These are phyloP conservation scores for Heliconius nattereri DNA, from an alignment of 1,140 invertebrate genomes.

Conservation along the genomic window DNA sequence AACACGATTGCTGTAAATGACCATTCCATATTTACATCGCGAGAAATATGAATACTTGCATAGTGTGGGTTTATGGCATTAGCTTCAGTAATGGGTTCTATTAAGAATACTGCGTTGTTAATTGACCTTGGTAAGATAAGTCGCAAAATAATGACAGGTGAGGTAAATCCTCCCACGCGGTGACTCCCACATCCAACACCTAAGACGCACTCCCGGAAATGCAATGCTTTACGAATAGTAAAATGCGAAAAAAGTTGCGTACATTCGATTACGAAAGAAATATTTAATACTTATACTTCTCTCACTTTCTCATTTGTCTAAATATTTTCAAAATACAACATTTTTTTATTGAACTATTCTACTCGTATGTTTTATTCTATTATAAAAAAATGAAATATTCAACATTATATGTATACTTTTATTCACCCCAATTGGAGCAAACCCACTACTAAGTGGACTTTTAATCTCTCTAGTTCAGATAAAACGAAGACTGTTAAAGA, in stretches of 20 bases:
- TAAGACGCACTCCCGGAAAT: slow-evolving; percentile 28
- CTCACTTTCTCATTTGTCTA: too few species aligned
- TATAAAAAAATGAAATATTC: too few species aligned
- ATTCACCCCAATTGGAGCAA: too few species aligned
- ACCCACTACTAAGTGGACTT: too few species aligned
- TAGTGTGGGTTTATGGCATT: slow-evolving; percentile 10
- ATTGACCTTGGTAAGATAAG: slow-evolving; percentile 29
- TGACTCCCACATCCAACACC: neutral
- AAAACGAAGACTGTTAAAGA: neutral
- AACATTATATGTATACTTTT: too few species aligned
- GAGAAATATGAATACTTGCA: slow-evolving; percentile 8
- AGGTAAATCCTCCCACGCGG: slow-evolving; percentile 36
- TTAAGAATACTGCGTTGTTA: slow-evolving; percentile 22
- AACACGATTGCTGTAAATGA: neutral
- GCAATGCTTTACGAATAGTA: slow-evolving; percentile 12
- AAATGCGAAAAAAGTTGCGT: neutral
- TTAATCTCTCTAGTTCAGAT: neutral
- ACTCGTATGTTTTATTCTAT: too few species aligned
- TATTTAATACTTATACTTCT: too few species aligned
- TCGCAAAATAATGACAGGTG: slow-evolving; percentile 34
- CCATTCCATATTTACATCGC: neutral
- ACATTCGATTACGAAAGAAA: too few species aligned
- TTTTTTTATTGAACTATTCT: too few species aligned
- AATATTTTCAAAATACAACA: too few species aligned
- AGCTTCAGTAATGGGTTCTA: neutral